Conservation (phyloP, 23 tunicate species). For the Ciona savignyi region DNA sequence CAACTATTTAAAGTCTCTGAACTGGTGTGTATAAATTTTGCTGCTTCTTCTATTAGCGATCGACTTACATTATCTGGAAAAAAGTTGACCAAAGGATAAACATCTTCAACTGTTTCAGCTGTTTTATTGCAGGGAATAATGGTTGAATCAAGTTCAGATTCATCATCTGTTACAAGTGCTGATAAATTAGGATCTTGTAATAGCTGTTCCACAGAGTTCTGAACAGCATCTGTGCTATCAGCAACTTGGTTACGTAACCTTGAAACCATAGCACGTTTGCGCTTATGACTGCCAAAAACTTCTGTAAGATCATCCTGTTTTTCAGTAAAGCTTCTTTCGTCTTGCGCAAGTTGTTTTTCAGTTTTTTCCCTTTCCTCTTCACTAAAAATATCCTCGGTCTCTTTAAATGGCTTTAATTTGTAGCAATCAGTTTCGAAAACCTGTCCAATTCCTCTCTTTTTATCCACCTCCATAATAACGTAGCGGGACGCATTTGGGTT, state of each 20-base stretch:
- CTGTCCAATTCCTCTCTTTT: constrained; percentile 19
- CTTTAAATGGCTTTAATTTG: constrained; percentile 11
- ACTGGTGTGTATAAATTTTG: constrained; percentile 22
- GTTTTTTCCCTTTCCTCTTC: constrained; percentile 3
- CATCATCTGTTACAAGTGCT: constrained; percentile 14
- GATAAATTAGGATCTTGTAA: neutral
- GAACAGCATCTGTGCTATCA: constrained; percentile 17
- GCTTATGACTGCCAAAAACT: constrained; percentile 18
- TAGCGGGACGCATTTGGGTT: constrained; percentile 32
- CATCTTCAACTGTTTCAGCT: constrained; percentile 23
- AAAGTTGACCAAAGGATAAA: constrained; percentile 24
- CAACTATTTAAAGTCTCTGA: neutral
- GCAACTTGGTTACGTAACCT: constrained; percentile 14
- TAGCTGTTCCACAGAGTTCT: constrained; percentile 5
- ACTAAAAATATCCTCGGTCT: neutral
- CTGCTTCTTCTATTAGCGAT: constrained; percentile 2
- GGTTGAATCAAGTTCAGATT: neutral
- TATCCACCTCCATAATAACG: constrained; percentile 25
- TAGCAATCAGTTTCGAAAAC: constrained; percentile 26
- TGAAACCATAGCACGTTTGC: constrained; percentile 1
- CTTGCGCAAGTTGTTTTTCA: neutral
- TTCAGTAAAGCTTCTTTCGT: constrained; percentile 5
- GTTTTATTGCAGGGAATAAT: constrained; percentile 12
- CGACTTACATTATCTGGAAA: constrained; percentile 15
- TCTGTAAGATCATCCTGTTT: constrained; percentile 15